Base-by-base conservation (phyloP, 2,113 vertebrate species). In the Notothenia coriiceps region DNA sequence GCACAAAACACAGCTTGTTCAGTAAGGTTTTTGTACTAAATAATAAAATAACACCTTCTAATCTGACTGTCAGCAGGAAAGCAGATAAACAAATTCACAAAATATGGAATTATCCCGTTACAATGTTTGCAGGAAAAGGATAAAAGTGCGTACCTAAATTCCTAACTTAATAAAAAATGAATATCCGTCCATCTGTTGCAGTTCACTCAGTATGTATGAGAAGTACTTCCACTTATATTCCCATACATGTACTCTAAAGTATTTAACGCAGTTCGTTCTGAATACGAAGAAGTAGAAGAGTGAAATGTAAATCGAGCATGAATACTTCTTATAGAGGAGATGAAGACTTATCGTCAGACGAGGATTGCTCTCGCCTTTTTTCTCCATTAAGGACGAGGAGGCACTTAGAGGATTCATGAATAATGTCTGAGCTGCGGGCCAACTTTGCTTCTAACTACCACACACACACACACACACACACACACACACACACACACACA, bases 351-450 rank as follows among this genome's bases (percentile, higher is more conserved):
- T 2, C 29, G 55, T 33, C 54, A 66, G 62, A 66, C 7, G 44
- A 35, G 70, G 59, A 49, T 0, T 0, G 29, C 55, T 50, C 57
- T 69, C 7, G 14, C 47, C 33, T 55, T 43, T 29, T 15, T 56
- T 20, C 77, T 79, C 62, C 66, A 69, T 82, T 65, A 79, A 18
- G 59, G 40, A 83, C 14, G 59, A 79, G 54, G 59, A 79, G 54
- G 69, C 84, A 85, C 82, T 89, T 83, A 89, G 82, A 9, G 6
- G 55, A 62, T 4, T 79, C 78, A 82, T 88, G 77, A 92, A 86
- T 88, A 76, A 89, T 84, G 40, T 69, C 65, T 57, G 66, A 1
- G 59, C 70, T 71, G 35, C 12, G n/a, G 44, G 72, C 60, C 51
- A 83, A 47, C 73, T 76, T 80, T 4, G 29, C 29, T 29, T 29